Conservation (phyloP, 2,888 invertebrate genomes). For the Siphlonurus alternatus region DNA sequence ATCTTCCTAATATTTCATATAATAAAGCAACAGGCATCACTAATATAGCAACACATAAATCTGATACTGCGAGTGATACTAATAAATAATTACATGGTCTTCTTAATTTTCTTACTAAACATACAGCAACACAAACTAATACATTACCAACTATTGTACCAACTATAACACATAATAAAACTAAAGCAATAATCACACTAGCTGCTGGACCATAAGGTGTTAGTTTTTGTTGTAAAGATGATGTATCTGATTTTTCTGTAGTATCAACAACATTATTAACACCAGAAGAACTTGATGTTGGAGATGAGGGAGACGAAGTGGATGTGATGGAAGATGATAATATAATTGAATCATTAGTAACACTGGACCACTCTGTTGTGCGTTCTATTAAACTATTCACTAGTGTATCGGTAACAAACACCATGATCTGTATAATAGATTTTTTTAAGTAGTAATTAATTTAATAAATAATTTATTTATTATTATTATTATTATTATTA, state of each 20-base stretch:
- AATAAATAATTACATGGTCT: slow-evolving; percentile 81
- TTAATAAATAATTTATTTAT: too few species aligned
- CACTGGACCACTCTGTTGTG: not conserved
- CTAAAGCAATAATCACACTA: slow-evolving; percentile 45
- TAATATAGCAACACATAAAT: slow-evolving; percentile 84
- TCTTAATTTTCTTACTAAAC: slow-evolving; percentile 79
- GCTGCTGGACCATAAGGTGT: slow-evolving; percentile 28
- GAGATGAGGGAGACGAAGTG: not conserved
- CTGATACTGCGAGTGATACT: slow-evolving; percentile 90
- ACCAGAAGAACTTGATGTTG: not conserved
- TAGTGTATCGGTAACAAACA: not conserved
- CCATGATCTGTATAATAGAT: not conserved
- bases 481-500: too few species aligned
- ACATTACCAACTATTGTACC: slow-evolving; percentile 79
- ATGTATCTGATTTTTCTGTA: slow-evolving; percentile 13
- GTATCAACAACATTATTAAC: not conserved
- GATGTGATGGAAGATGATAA: not conserved
- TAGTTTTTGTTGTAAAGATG: slow-evolving; percentile 25
- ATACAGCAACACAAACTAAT: slow-evolving; percentile 87
- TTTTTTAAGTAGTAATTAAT: too few species aligned
- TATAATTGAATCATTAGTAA: not conserved
- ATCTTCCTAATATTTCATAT: slow-evolving; percentile 80
- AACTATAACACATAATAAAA: slow-evolving; percentile 39
- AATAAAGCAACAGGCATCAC: slow-evolving; percentile 97
- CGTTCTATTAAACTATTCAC: not conserved